phyloP scores from a whole-genome alignment of 2,888 invertebrate genomes.

The Acronicta psi region DNA sequence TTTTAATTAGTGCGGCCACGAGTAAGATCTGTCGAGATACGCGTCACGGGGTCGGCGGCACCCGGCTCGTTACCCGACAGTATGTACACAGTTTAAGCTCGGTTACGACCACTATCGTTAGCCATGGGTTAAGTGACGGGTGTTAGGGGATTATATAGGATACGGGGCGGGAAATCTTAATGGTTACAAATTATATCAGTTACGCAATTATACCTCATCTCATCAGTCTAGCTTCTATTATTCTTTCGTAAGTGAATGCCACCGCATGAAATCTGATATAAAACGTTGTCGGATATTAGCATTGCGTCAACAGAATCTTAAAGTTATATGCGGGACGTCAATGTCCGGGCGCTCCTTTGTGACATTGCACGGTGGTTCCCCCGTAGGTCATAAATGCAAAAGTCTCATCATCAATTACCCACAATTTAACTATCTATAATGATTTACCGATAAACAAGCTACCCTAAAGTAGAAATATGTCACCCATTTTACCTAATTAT shows the following conservation, averaged over 20 bases:
- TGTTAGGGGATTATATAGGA: conserved; percentile 19
- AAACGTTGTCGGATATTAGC: conserved; percentile 35
- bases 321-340: conserved; percentile 25
- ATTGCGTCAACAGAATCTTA: conserved; percentile 45
- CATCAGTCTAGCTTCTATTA: neutral
- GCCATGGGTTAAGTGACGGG: conserved; percentile 16
- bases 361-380: too few species aligned
- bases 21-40: conserved; percentile 17
- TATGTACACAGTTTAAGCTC: conserved; percentile 27
- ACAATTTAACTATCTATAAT: too few species aligned
- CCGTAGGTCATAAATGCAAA: too few species aligned
- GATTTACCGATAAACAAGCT: too few species aligned
- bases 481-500: too few species aligned
- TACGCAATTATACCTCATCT: neutral
- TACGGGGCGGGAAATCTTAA: conserved; percentile 11
- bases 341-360: conserved; percentile 28
- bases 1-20: conserved; percentile 43
- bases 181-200: neutral
- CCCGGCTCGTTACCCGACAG: conserved; percentile 1
- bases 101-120: conserved; percentile 13
- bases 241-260: too few species aligned
- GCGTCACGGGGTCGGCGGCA: conserved; percentile 2
- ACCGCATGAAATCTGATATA: conserved; percentile 34
- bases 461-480: too few species aligned
- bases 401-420: too few species aligned